phyloP scores from a whole-genome alignment of 2,113 vertebrate species.

The Galbula dea region DNA sequence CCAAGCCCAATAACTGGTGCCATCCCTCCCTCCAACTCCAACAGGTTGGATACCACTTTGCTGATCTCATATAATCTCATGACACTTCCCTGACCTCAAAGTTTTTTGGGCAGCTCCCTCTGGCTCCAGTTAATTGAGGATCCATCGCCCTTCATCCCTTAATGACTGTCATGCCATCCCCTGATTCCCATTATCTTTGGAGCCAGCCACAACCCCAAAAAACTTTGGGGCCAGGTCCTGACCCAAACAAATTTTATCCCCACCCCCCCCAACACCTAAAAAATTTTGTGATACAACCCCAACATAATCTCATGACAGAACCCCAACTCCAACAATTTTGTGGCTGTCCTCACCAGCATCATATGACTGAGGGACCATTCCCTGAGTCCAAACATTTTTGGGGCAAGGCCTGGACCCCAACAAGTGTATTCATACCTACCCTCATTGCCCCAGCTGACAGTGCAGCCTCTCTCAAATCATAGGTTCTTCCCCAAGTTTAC shows the following conservation, averaged over 20 bases:
- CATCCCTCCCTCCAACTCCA: not conserved
- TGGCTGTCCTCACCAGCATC: not conserved
- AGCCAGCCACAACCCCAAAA: not conserved
- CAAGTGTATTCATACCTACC: not conserved
- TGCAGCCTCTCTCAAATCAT: not conserved
- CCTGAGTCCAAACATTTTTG: not conserved
- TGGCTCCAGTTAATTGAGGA: not conserved
- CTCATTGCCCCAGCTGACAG: not conserved
- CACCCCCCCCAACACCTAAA: accelerated
- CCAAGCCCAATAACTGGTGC: not conserved
- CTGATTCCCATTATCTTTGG: not conserved
- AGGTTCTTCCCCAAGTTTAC: not conserved
- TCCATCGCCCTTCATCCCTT: not conserved
- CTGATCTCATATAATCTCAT: not conserved
- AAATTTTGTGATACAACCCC: not conserved
- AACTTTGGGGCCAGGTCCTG: not conserved
- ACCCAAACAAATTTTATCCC: not conserved
- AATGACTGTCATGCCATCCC: not conserved
- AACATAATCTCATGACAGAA: not conserved
- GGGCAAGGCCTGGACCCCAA: not conserved
- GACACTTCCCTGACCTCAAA: not conserved
- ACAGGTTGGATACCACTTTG: not conserved
- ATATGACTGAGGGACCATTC: not conserved
- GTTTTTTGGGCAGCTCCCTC: not conserved
- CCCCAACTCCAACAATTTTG: not conserved